phyloP scores from a whole-genome alignment of 2,797 vertebrate genomes.

The Rhincodon typus region DNA sequence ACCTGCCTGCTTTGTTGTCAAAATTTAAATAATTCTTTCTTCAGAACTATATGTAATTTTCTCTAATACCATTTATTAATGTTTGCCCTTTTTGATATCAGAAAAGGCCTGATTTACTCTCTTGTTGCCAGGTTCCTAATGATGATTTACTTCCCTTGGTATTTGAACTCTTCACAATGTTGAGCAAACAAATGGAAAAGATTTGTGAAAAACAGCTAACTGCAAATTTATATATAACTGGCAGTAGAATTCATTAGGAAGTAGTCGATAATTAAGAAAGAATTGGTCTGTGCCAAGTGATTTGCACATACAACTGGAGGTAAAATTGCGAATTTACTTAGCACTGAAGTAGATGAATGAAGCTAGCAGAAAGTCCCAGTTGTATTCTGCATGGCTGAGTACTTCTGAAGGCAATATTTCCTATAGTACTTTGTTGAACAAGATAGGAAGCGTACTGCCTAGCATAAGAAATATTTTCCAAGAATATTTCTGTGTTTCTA shows the following conservation, averaged over 20 bases:
- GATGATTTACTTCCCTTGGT: not conserved
- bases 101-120: not conserved
- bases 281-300: not conserved
- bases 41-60: not conserved
- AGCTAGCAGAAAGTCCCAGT: slow-evolving; percentile 6
- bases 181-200: not conserved
- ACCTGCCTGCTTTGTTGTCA: not conserved
- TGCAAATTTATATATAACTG: not conserved
- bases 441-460: not conserved
- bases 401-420: slow-evolving; percentile 23
- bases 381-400: not conserved
- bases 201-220: not conserved
- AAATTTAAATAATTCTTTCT: not conserved
- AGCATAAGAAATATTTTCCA: not conserved
- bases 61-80: not conserved
- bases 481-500: not conserved
- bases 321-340: not conserved
- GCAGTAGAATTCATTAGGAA: not conserved
- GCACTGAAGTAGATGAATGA: slow-evolving; percentile 3
- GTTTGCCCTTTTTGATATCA: not conserved
- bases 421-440: not conserved
- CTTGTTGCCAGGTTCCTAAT: not conserved
- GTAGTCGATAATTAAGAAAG: not conserved
- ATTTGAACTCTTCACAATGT: not conserved
- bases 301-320: not conserved